Evolutionary conservation across 2,113 vertebrate genomes (phyloP).

Genomic region (Thamnaconus septentrionalis): DNA sequence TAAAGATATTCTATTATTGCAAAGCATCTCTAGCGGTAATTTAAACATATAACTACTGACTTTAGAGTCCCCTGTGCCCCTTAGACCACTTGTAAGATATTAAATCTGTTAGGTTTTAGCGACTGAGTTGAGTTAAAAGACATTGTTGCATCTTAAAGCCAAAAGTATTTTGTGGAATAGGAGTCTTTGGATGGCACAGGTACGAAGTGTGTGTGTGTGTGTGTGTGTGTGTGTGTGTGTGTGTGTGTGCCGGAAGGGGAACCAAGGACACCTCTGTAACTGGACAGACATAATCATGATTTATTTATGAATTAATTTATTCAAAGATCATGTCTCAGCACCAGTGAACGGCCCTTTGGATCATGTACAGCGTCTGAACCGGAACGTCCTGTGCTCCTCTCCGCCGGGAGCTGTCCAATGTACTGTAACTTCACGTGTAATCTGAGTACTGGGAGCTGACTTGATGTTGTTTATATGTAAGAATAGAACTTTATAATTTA

Average conservation of each 20-base stretch:
- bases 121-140: constrained; percentile 36
- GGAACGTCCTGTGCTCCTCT: background rate
- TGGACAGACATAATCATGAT: constrained; percentile 67
- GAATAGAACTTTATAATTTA: constrained; percentile 63
- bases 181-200: constrained; percentile 1
- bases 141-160: constrained; percentile 54
- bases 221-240: constrained; percentile 18
- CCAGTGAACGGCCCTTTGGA: constrained; percentile 55
- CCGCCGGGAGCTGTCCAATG: constrained; percentile 31
- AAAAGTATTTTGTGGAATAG: constrained; percentile 68
- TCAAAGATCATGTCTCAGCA: constrained; percentile 65
- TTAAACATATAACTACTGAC: constrained; percentile 57
- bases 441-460: constrained; percentile 63
- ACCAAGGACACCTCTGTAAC: constrained; percentile 48
- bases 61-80: constrained; percentile 20
- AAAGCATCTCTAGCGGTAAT: constrained; percentile 38
- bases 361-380: constrained; percentile 36
- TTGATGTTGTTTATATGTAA: constrained; percentile 72
- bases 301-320: constrained; percentile 76
- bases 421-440: constrained; percentile 60
- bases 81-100: constrained; percentile 33
- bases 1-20: constrained; percentile 42
- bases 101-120: constrained; percentile 39
- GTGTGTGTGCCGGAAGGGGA: constrained; percentile 26
- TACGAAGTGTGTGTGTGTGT: constrained; percentile 15